Evolutionary conservation across 2,797 vertebrate genomes (phyloP).

Genomic region (Decapterus maruadsi): DNA sequence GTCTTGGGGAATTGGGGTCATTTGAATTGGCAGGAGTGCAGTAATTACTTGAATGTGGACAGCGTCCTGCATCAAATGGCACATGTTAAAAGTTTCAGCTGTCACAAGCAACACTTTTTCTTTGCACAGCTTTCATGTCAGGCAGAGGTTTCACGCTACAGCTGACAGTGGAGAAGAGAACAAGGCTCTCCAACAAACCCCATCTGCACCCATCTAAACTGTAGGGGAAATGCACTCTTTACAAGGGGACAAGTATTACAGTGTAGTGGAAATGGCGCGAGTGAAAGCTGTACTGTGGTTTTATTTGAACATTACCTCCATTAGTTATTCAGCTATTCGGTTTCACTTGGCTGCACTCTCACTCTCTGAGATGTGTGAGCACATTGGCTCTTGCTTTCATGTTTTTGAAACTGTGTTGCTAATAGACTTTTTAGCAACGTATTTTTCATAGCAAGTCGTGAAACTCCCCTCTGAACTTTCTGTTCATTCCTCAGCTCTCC

Average conservation of each 20-base stretch:
- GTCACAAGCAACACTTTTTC: slow-evolving; percentile 40
- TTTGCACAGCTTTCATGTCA: slow-evolving; percentile 53
- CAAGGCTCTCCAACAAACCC: slow-evolving; percentile 11
- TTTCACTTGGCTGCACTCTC: slow-evolving; percentile 32
- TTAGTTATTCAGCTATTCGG: slow-evolving; percentile 27
- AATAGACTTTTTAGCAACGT: slow-evolving; percentile 53
- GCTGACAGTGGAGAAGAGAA: slow-evolving; percentile 8
- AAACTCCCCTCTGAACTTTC: slow-evolving; percentile 27
- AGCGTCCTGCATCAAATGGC: slow-evolving; percentile 30
- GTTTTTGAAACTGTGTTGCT: slow-evolving; percentile 31
- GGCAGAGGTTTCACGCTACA: slow-evolving; percentile 24
- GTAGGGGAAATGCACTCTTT: slow-evolving; percentile 1
- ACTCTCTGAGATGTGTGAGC: slow-evolving; percentile 27
- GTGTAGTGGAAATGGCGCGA: slow-evolving; percentile 33
- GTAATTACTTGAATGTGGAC: slow-evolving; percentile 54
- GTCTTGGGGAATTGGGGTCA: slow-evolving; percentile 63
- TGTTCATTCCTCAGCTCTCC: not conserved
- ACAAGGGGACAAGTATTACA: slow-evolving; percentile 4
- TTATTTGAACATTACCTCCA: slow-evolving; percentile 34
- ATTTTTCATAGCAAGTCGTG: slow-evolving; percentile 30
- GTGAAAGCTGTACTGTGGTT: slow-evolving; percentile 17
- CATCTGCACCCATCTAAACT: slow-evolving; percentile 20
- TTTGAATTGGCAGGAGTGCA: slow-evolving; percentile 51
- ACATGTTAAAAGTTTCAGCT: slow-evolving; percentile 51
- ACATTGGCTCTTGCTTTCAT: slow-evolving; percentile 44